Conservation (phyloP, 1,140 invertebrate species). For the Leptopilina clavipes region DNA sequence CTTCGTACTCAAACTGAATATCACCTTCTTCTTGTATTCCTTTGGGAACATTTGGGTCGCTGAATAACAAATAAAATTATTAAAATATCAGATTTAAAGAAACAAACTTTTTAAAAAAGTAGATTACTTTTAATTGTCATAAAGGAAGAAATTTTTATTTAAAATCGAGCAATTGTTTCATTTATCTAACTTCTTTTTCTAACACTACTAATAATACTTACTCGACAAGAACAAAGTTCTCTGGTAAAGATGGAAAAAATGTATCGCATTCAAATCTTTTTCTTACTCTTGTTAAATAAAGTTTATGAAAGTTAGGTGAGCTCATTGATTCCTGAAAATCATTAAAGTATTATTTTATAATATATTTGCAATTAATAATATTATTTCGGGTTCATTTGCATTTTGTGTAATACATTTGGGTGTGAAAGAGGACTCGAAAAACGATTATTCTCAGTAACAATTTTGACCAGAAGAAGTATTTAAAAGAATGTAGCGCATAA, state of each 20-base stretch:
- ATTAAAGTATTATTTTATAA: slow-evolving; percentile 32
- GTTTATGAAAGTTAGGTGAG: slow-evolving; percentile 81
- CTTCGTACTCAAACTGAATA: slow-evolving; percentile 82
- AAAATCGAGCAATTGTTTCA: no score
- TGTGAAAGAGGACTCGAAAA: no score
- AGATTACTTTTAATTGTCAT: not conserved
- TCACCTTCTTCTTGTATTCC: slow-evolving; percentile 84
- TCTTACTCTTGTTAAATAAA: slow-evolving; percentile 92
- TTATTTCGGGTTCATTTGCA: no score
- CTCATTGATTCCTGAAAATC: slow-evolving; percentile 81
- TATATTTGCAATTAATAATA: no score
- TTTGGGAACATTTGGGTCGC: slow-evolving; percentile 78
- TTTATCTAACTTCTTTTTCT: no score
- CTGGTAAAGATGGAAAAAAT: slow-evolving; percentile 87
- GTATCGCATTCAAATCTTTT: slow-evolving; percentile 89
- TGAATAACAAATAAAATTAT: slow-evolving; percentile 60
- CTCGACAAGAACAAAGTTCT: slow-evolving; percentile 77
- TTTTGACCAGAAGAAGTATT: no score
- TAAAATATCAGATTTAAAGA: not conserved
- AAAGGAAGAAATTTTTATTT: no score
- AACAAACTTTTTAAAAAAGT: not conserved
- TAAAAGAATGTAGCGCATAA: no score
- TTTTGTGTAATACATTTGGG: no score
- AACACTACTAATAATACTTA: slow-evolving; percentile 57
- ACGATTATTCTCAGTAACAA: no score